Percentiles rank a stretch among this genome's conserved stretches.
These are phyloP conservation scores for Tribolium castaneum DNA, from an alignment of 1,140 invertebrate genomes.

Conservation along the genomic window DNA sequence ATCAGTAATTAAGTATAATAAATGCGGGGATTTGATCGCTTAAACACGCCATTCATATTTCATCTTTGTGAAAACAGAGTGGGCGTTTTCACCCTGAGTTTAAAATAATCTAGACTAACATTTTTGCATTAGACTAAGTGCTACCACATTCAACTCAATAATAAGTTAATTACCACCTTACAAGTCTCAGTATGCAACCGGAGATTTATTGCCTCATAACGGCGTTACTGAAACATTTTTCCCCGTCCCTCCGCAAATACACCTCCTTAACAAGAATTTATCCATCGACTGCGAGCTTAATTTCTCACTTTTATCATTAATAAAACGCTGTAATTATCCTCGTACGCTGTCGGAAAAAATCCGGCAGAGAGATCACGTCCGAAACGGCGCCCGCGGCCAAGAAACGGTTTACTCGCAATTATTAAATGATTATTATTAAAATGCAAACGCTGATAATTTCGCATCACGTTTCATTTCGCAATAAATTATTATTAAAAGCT, in stretches of 20 bases:
- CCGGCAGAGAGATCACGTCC: not conserved
- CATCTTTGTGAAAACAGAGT: constrained; percentile 48
- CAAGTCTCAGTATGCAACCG: constrained; percentile 12
- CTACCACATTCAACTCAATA: constrained; percentile 36
- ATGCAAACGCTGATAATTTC: not conserved
- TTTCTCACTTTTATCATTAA: not conserved
- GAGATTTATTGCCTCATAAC: constrained; percentile 29
- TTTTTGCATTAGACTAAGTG: constrained; percentile 29
- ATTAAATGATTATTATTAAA: constrained; percentile 5
- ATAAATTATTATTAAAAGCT: constrained; percentile 26
- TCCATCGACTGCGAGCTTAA: not conserved
- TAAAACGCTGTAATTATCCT: too few relatives aligned
- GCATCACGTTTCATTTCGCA: constrained; percentile 13
- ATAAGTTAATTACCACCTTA: constrained; percentile 39
- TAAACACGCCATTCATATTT: constrained; percentile 57
- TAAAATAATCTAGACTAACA: constrained; percentile 34
- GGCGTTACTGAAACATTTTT: not conserved
- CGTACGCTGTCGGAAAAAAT: too few relatives aligned
- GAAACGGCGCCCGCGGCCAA: not conserved
- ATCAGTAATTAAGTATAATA: constrained; percentile 59
- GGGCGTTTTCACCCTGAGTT: constrained; percentile 49
- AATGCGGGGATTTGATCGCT: constrained; percentile 56
- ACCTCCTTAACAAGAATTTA: not conserved
- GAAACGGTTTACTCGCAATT: not conserved
- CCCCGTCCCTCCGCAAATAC: not conserved